Evolutionary conservation across 2,888 invertebrate genomes (phyloP), one percentile per base, ranked within the genome.

Genomic region (Phortica magna): DNA sequence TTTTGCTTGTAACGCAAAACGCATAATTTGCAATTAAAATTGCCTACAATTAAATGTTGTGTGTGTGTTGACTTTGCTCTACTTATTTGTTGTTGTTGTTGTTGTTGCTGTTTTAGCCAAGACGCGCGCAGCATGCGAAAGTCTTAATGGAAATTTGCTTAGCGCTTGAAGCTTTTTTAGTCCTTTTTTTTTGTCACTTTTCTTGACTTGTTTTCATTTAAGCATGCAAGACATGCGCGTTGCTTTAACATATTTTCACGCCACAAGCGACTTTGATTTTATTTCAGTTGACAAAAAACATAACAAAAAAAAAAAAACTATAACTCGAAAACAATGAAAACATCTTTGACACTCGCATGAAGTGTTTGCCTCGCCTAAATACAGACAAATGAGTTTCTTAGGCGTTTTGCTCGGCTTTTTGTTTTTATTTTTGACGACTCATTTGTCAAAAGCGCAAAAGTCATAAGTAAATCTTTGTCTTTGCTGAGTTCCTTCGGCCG

Each of bases 191-290:
- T 17, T 61, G 22, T 12, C 5, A 61, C 22, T 19, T 61, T 19
- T 17, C 17, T 17, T 17, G 14, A 6, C 4, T 17, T 19, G 19
- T 5, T 0, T 14, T 61, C 9, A 17, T 61, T 61, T 5, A 9
- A 61, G 61, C 19, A 71, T 71, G 17, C 70, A 71, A 22, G 22
- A 53, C 70, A 43, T 71, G 70, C 31, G 68, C 48, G n/a, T n/a
- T 5, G 70, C 22, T 55, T 61, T 22, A 71, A 55, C 39, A 71
- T 71, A 71, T 71, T 71, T 71, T 71, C 70, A 71, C 70, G 70
- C 70, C 70, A 71, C 42, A 68, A 68, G 17, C 17, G 43, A 19
- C 17, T 61, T 61, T 61, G 12, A 61, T 22, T 19, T 61, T 61
- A 19, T 61, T 59, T 12, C 3, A 48, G 31, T 31, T 61, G 10